Percentiles rank a stretch among this genome's conserved stretches.
Conservation (phyloP, 2,797 vertebrate species). For the Myiotriccus ornatus region DNA sequence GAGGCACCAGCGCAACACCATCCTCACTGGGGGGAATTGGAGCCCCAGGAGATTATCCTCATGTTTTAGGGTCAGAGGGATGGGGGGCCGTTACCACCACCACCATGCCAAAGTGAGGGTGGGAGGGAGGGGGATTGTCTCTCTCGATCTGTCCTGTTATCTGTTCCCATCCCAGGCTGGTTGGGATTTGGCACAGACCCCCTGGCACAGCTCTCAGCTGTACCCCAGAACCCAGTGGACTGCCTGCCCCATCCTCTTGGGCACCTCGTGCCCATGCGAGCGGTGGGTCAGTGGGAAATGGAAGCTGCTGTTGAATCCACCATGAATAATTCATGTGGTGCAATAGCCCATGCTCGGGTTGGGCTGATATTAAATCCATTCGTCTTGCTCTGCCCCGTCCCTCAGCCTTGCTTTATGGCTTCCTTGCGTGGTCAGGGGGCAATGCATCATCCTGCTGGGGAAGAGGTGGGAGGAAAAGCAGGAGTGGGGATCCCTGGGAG, state of each 20-base stretch:
- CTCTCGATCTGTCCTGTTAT: fast-evolving
- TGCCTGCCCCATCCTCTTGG: neutral
- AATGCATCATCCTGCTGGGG: neutral
- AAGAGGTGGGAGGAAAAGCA: neutral
- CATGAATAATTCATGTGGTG: conserved; percentile 24
- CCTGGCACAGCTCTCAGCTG: neutral
- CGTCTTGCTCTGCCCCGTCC: neutral
- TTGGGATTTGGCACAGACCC: neutral
- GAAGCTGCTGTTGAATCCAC: neutral
- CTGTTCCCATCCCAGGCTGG: neutral
- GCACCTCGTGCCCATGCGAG: neutral
- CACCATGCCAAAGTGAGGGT: neutral
- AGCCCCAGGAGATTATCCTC: neutral
- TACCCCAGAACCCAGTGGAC: neutral
- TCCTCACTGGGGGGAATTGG: neutral
- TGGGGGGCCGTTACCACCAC: neutral
- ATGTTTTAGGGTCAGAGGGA: neutral
- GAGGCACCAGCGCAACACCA: neutral
- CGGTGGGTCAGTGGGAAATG: neutral
- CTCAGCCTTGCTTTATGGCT: neutral
- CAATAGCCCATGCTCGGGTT: fast-evolving
- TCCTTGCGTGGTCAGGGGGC: neutral
- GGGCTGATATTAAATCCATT: conserved; percentile 52
- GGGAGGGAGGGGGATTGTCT: neutral
- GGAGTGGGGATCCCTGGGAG: neutral